A percentile compares a stretch with the other conserved stretches of the same genome.
These are phyloP conservation scores for Antrozous pallidus DNA, from an alignment of 2,797 vertebrate genomes.

Conservation along the genomic window DNA sequence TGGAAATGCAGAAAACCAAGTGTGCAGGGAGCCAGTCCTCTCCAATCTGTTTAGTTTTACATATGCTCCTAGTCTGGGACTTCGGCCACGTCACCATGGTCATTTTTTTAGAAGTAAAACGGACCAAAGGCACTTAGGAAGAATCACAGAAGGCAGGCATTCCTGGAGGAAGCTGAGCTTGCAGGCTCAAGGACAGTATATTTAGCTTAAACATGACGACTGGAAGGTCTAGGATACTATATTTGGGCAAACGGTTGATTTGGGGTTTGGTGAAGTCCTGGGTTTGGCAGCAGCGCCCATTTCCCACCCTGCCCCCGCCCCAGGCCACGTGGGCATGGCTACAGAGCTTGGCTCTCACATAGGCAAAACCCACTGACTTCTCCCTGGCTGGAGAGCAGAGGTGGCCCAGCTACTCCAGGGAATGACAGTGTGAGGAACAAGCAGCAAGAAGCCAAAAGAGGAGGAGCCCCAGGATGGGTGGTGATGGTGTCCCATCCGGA, in stretches of 20 bases:
- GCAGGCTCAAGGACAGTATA: conserved; percentile 30
- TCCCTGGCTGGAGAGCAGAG: background rate
- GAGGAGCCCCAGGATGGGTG: background rate
- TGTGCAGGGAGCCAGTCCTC: background rate
- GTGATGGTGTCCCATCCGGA: fast-evolving
- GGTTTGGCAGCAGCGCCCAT: background rate
- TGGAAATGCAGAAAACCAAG: conserved; percentile 31
- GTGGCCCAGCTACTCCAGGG: background rate
- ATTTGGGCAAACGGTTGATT: conserved; percentile 68
- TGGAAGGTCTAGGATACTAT: conserved; percentile 33
- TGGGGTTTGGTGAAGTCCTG: conserved; percentile 52
- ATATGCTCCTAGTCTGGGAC: background rate
- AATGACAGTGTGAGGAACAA: background rate
- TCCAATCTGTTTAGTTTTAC: conserved; percentile 5
- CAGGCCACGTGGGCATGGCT: background rate
- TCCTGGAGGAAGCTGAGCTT: background rate
- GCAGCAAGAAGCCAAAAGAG: background rate
- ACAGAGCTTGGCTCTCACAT: background rate
- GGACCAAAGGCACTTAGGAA: background rate
- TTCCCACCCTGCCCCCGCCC: background rate
- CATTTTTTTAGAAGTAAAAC: conserved; percentile 15
- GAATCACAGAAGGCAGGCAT: conserved; percentile 17
- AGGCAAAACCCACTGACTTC: background rate
- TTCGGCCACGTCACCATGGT: background rate
- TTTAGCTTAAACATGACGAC: conserved; percentile 43